Evolutionary conservation across 1,140 invertebrate genomes (phyloP), one percentile per base, ranked within the genome.

Genomic region (Telenomus remus): DNA sequence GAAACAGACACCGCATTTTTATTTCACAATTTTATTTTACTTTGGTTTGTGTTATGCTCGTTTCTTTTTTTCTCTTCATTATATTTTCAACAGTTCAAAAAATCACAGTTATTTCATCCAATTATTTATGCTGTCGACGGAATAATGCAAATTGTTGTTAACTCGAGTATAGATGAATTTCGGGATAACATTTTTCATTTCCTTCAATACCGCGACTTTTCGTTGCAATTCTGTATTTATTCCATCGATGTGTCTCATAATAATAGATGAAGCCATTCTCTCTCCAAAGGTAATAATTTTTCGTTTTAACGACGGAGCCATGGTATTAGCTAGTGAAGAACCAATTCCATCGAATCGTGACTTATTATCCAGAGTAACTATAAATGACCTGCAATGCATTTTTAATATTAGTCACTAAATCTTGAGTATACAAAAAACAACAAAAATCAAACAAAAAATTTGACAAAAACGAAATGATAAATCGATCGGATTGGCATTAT

Each of bases 211-310:
- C 7, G 11, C 10, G 0, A 55, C 13, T 55, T 48, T 64, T 1
- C 12, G 35, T 44, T 15, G 51, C 9, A 65, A 43, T 34, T 65
- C 51, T 10, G 16, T 27, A 60, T 69, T 69, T 11, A 69, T 48
- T 48, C 15, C 39, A 16, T 53, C 19, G 15, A 69, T 53, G 10
- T 60, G 7, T 19, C 16, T 59, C 43, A 19, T 60, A 13, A 69
- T 54, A 10, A 60, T 46, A 8, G 0, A 6, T n/a, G 27, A 10
- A 14, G 56, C 65, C 56, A 69, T 69, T 33, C 27, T 59, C 44
- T 69, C 55, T 1, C 65, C 65, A 54, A 59, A 60, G 3, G 0
- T 12, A 16, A 60, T 69, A 16, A 69, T 46, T 60, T 69, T 69
- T 19, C 14, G 46, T 34, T 69, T 69, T 4, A 69, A 39, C 7